Evolutionary conservation across 2,888 invertebrate species (phyloP).

Genomic region (Drosophila melanosoma): DNA sequence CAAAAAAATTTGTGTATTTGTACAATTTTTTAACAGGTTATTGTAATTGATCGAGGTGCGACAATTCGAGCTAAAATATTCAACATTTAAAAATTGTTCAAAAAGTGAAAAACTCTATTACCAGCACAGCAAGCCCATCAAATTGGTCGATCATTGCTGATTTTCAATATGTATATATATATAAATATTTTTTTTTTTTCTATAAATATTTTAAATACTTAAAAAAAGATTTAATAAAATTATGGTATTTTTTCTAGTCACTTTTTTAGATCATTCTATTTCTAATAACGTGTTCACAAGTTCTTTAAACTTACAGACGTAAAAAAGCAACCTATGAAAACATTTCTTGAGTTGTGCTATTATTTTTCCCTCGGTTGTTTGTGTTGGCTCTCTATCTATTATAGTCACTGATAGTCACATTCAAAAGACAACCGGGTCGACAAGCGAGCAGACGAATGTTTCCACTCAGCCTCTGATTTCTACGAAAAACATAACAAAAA

Average conservation of each 20-base stretch:
- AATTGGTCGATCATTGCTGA: not conserved
- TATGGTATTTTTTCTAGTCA: not conserved
- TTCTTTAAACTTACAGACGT: not conserved
- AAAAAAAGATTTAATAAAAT: not conserved
- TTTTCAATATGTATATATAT: not conserved
- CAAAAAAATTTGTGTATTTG: not conserved
- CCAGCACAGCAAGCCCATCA: not conserved
- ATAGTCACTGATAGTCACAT: not conserved
- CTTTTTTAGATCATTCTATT: not conserved
- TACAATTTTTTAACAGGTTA: not conserved
- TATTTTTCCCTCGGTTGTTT: not conserved
- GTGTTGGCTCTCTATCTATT: not conserved
- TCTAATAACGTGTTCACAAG: fast-evolving
- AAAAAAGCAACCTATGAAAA: not conserved
- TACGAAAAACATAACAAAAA: not conserved
- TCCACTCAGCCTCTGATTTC: not conserved
- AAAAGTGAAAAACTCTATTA: not conserved
- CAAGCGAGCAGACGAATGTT: not conserved
- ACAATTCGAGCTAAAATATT: not conserved
- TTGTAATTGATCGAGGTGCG: not conserved
- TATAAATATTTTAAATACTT: not conserved
- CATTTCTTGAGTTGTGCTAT: not conserved
- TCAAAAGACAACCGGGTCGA: not conserved
- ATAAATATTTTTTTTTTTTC: not conserved
- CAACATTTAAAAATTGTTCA: not conserved